Base-by-base conservation (phyloP, 2,797 vertebrate species). In the Synaphobranchus kaupii region DNA sequence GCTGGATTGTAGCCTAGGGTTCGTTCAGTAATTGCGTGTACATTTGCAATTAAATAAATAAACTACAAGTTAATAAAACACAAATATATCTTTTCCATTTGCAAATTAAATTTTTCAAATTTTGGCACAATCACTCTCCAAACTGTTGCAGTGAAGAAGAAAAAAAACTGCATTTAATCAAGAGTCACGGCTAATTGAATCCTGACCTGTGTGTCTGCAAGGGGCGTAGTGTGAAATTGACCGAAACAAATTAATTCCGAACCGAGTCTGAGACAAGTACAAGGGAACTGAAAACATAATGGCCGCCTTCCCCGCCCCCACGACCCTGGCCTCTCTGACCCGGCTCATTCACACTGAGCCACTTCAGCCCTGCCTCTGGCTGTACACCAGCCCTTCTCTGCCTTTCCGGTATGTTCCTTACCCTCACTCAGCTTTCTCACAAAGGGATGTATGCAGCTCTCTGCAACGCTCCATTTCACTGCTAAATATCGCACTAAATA, bases 331-430 rank as follows among this genome's bases (percentile, higher is more conserved):
- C 15, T 47, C 44, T 25, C 17, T 80, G 76, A 48, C 76, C 44
- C 39, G 5, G 28, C 71, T 73, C 71, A 73, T 73, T 81, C 78
- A 50, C 78, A 47, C 39, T 81, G 78, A 81, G 44, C 78, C 44
- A 50, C 44, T 48, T 10, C 78, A 80, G 28, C n/a, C 58, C 78
- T 20, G n/a, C n/a, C 8, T 80, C 85, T 56, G 34, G 7, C 54
- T 39, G 20, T 8, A 25, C 34, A 9, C 44, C 85, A 34, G 22
- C 31, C 8, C 50, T 50, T 7, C n/a, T 22, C 9, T 39, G 58
- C 39, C 25, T n/a, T 76, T 80, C 56, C 58, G n/a, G 39, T 28
- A 50, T 15, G 34, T 25, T 5, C 56, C 52, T 31, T 6, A 13
- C 73, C 39, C 87, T 25, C 54, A 12, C 31, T 25, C 31, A 7